A percentile compares a stretch with the other conserved stretches of the same genome.
These are phyloP conservation scores for Pelodytes ibericus DNA, from an alignment of 2,797 vertebrate genomes.

Conservation along the genomic window DNA sequence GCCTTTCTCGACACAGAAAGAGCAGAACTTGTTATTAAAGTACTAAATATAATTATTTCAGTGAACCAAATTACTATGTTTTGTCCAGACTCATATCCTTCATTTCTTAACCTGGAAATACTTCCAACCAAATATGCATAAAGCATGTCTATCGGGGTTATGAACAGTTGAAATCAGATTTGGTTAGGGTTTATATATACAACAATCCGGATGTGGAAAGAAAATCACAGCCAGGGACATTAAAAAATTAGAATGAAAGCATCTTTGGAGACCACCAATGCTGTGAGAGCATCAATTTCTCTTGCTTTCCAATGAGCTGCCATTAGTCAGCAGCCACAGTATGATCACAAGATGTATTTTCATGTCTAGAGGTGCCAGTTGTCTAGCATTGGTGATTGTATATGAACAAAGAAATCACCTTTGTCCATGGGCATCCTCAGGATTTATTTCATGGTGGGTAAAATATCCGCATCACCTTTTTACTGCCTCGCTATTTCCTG, in stretches of 20 bases:
- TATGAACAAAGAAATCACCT: too few species aligned
- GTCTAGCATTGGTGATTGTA: background rate
- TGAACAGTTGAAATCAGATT: slow-evolving; percentile 15
- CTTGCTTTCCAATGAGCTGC: background rate
- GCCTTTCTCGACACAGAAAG: slow-evolving; percentile 66
- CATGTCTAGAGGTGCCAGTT: background rate
- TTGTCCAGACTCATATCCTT: slow-evolving; percentile 34
- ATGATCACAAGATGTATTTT: background rate
- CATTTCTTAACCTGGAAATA: slow-evolving; percentile 28
- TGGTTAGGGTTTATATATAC: slow-evolving; percentile 8
- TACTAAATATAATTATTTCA: slow-evolving; percentile 71
- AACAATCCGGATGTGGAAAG: background rate
- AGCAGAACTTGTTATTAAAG: slow-evolving; percentile 65
- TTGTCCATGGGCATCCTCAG: too few species aligned
- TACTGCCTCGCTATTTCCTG: too few species aligned
- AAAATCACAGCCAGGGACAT: background rate
- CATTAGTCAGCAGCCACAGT: background rate
- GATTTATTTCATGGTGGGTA: too few species aligned
- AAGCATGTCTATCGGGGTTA: slow-evolving; percentile 11
- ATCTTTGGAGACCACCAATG: background rate
- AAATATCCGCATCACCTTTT: too few species aligned
- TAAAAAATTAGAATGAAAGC: background rate
- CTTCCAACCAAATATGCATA: slow-evolving; percentile 20
- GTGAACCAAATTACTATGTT: slow-evolving; percentile 70
- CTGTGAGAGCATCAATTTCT: background rate